A percentile compares a stretch with the other conserved stretches of the same genome.
phyloP scores from a whole-genome alignment of 2,113 vertebrate species.

The Corynorhinus townsendii region DNA sequence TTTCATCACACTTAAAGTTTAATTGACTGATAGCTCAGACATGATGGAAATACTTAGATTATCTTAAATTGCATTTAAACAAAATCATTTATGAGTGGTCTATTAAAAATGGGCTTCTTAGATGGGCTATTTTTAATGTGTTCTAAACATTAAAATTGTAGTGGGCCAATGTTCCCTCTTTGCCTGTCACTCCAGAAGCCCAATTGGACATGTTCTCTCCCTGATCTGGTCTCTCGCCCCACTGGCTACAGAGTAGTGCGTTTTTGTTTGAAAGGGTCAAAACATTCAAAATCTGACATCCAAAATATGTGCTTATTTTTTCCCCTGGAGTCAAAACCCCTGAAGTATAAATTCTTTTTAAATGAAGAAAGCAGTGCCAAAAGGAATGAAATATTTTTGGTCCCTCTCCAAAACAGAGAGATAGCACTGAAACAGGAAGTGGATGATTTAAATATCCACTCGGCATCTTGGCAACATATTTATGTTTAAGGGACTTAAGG shows the following conservation, averaged over 20 bases:
- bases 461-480: conserved; percentile 70
- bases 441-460: conserved; percentile 75
- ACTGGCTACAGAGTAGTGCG: neutral
- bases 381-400: conserved; percentile 72
- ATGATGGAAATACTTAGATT: conserved; percentile 13
- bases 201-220: conserved; percentile 20
- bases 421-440: conserved; percentile 77
- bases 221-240: neutral
- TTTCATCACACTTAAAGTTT: conserved; percentile 41
- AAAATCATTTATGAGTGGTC: conserved; percentile 34
- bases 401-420: conserved; percentile 75
- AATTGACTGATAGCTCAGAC: conserved; percentile 21
- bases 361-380: conserved; percentile 78
- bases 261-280: conserved; percentile 71
- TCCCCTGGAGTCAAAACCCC: conserved; percentile 68
- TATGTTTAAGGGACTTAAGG: conserved; percentile 68
- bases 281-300: conserved; percentile 71
- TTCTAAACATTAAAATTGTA: conserved; percentile 19
- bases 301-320: conserved; percentile 51
- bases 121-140: conserved; percentile 54
- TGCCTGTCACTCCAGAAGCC: neutral
- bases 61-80: conserved; percentile 39
- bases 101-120: conserved; percentile 2
- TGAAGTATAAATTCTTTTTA: conserved; percentile 79
- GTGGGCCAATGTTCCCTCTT: neutral